phyloP scores from a whole-genome alignment of 2,888 invertebrate species.

The Galerucella pusilla region DNA sequence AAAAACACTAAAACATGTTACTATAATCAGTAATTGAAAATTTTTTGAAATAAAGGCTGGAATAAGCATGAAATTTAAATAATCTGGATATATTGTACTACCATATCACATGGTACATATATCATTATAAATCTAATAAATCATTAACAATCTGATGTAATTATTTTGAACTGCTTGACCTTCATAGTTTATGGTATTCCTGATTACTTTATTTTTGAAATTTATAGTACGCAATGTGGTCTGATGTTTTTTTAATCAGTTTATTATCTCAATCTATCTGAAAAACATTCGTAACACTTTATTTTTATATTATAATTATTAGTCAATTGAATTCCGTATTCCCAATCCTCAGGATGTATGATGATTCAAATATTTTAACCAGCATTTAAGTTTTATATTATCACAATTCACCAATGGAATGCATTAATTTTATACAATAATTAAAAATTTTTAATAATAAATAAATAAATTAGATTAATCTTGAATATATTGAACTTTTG shows the following conservation, averaged over 20 bases:
- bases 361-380: not conserved
- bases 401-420: not conserved
- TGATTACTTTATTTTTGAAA: not conserved
- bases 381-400: not conserved
- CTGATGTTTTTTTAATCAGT: slow-evolving; percentile 13
- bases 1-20: too few species aligned
- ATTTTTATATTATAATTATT: not conserved
- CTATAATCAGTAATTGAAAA: too few species aligned
- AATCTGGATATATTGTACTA: not conserved
- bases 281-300: not conserved
- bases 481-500: too few species aligned
- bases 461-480: not conserved
- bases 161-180: not conserved
- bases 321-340: not conserved
- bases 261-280: slow-evolving; percentile 1
- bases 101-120: not conserved
- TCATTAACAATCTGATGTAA: not conserved
- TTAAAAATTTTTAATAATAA: not conserved
- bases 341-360: not conserved
- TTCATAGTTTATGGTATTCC: not conserved
- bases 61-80: not conserved
- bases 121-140: not conserved
- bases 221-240: slow-evolving; percentile 2
- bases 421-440: too few species aligned
- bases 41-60: too few species aligned